phyloP scores from a whole-genome alignment of 2,888 invertebrate species.

The Periphyllus acericola region DNA sequence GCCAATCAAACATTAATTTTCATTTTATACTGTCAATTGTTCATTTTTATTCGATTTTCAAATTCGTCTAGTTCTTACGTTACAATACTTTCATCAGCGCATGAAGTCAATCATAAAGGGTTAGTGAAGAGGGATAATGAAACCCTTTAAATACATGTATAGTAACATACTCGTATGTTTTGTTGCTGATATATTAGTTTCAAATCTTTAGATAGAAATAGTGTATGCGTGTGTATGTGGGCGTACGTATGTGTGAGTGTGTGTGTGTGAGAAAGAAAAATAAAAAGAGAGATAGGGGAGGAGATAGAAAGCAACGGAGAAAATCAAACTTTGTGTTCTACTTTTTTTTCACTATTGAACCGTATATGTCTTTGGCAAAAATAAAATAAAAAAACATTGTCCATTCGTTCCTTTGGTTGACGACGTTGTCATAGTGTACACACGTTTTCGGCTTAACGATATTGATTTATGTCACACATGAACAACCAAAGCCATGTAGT shows the following conservation, averaged over 20 bases:
- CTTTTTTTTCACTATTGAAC: background rate
- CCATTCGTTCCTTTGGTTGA: conserved; percentile 8
- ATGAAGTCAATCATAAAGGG: background rate
- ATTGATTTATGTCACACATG: conserved; percentile 39
- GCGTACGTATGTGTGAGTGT: too few relatives aligned
- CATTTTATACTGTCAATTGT: too few relatives aligned
- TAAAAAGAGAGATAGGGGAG: too few relatives aligned
- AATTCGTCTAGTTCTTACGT: too few relatives aligned
- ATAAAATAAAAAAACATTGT: conserved; percentile 18
- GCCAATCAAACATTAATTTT: too few relatives aligned
- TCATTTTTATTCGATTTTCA: too few relatives aligned
- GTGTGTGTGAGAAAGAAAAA: too few relatives aligned
- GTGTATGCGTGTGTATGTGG: too few relatives aligned
- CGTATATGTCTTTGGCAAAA: background rate
- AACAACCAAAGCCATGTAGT: conserved; percentile 33
- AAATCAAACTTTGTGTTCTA: background rate
- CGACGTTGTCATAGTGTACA: conserved; percentile 8
- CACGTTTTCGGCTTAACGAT: conserved; percentile 22
- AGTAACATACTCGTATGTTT: too few relatives aligned
- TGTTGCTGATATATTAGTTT: background rate
- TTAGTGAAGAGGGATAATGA: background rate
- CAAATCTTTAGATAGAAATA: background rate
- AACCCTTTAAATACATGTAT: background rate
- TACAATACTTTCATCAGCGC: too few relatives aligned
- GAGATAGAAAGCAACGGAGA: background rate